Conservation (phyloP, 2,113 vertebrate species). For the Lonchura striata region DNA sequence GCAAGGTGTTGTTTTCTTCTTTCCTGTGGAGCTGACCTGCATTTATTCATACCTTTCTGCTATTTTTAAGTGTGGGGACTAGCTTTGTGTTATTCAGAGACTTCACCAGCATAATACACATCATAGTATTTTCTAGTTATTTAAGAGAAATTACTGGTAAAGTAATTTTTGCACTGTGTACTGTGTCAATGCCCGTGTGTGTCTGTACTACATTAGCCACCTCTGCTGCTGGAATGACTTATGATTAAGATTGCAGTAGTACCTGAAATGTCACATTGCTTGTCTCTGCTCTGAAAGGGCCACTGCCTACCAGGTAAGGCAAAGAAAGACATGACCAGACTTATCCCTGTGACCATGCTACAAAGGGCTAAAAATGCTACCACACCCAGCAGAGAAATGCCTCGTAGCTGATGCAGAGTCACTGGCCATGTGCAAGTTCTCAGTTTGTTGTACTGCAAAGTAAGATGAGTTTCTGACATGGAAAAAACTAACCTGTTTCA, state of each 20-base stretch:
- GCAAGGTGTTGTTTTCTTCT: not conserved
- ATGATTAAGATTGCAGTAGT: slow-evolving; percentile 8
- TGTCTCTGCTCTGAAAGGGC: not conserved
- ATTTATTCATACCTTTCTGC: not conserved
- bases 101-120: not conserved
- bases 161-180: not conserved
- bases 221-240: slow-evolving; percentile 6
- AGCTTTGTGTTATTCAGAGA: not conserved
- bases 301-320: not conserved
- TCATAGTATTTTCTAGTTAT: not conserved
- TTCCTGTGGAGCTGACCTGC: not conserved
- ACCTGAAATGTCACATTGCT: slow-evolving; percentile 43
- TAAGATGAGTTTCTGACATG: not conserved
- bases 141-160: not conserved
- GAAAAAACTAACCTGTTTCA: not conserved
- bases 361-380: not conserved
- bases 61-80: not conserved
- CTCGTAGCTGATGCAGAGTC: not conserved
- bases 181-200: not conserved
- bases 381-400: not conserved
- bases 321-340: not conserved
- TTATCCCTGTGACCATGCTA: not conserved
- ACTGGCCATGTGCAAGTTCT: not conserved
- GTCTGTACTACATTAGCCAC: not conserved
- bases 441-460: not conserved